These are phyloP conservation scores for Tapirus indicus DNA, from an alignment of 2,797 vertebrate species.

Conservation along the genomic window DNA sequence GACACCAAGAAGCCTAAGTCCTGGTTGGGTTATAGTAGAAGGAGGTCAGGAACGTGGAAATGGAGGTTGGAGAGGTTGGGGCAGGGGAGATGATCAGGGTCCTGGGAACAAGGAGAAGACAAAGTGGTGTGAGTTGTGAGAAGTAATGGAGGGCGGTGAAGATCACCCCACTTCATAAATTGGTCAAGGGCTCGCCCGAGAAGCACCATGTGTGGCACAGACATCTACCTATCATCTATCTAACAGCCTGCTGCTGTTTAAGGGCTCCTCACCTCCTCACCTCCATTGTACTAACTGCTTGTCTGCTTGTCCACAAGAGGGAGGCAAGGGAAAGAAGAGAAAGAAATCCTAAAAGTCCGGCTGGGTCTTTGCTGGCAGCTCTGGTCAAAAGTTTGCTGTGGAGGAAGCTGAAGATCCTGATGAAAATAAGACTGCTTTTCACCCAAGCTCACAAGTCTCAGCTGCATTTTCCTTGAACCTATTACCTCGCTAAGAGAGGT, in stretches of 20 bases:
- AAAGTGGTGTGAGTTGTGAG: not conserved
- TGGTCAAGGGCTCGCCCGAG: not conserved
- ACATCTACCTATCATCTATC: too few relatives aligned
- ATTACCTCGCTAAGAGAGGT: not conserved
- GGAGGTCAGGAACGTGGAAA: not conserved
- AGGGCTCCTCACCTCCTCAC: not conserved
- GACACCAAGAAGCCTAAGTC: not conserved
- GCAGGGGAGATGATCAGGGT: not conserved
- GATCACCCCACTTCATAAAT: not conserved
- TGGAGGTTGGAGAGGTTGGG: not conserved
- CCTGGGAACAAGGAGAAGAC: not conserved
- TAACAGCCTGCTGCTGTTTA: too few relatives aligned
- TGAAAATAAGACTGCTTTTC: not conserved
- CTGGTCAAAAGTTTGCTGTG: slow-evolving; percentile 12
- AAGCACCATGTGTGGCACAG: fast-evolving
- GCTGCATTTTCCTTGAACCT: slow-evolving; percentile 65
- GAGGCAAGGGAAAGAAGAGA: slow-evolving; percentile 71
- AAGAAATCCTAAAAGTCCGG: not conserved
- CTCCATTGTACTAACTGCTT: not conserved
- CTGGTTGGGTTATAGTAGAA: not conserved
- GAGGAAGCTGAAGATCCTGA: slow-evolving; percentile 31
- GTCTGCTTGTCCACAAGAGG: slow-evolving; percentile 76
- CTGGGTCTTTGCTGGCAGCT: slow-evolving; percentile 35
- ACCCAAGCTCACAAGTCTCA: not conserved
- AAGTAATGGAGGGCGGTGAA: not conserved